These are phyloP conservation scores for Diphyllodes magnificus DNA, from an alignment of 2,113 vertebrate species.

Conservation along the genomic window DNA sequence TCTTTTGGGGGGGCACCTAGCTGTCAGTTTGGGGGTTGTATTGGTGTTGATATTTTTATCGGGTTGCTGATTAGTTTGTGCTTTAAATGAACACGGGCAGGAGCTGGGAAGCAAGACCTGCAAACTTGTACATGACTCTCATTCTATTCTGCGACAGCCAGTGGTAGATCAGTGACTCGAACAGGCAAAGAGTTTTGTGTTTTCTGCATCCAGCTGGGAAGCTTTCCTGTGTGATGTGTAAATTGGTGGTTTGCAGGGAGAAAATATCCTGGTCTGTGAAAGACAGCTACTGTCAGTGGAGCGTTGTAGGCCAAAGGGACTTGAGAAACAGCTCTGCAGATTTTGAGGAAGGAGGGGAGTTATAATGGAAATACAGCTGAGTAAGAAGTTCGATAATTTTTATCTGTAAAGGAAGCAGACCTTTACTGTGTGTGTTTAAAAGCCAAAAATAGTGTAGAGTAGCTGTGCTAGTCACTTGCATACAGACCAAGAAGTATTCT, in stretches of 20 bases:
- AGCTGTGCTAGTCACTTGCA: background rate
- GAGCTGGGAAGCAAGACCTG: background rate
- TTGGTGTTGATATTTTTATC: background rate
- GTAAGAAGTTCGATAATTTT: background rate
- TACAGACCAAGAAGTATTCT: background rate
- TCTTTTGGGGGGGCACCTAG: background rate
- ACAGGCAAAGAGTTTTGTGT: background rate
- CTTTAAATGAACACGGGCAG: background rate
- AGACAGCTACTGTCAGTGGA: background rate
- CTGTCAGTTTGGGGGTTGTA: background rate
- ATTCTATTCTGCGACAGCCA: background rate
- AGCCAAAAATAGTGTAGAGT: background rate
- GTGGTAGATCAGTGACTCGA: accelerated
- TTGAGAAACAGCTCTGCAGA: background rate
- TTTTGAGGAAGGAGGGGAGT: background rate
- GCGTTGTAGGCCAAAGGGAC: background rate
- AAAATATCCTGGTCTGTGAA: background rate
- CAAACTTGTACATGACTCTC: background rate
- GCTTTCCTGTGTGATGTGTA: background rate
- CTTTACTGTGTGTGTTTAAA: background rate
- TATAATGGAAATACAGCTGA: background rate
- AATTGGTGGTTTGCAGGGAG: background rate
- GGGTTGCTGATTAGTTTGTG: background rate
- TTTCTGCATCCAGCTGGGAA: background rate
- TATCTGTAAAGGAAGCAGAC: background rate